Percentiles rank a stretch among this genome's conserved stretches.
Evolutionary conservation across 2,113 vertebrate genomes (phyloP).

Genomic region (Plecotus auritus): DNA sequence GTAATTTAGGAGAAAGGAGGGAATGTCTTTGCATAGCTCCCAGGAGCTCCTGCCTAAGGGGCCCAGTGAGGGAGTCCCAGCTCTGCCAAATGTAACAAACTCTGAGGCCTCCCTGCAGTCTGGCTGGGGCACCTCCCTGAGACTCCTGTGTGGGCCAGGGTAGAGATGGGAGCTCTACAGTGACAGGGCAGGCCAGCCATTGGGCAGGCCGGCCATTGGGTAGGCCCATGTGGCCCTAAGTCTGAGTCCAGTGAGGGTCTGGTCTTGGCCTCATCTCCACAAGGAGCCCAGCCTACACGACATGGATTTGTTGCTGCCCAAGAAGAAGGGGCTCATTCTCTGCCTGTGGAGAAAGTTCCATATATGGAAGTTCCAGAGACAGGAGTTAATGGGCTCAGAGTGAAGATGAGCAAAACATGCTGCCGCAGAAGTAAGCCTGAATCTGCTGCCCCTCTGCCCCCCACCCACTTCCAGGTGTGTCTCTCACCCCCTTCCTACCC

Average conservation of each 20-base stretch:
- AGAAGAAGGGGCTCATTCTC: constrained; percentile 69
- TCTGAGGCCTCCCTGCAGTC: neutral
- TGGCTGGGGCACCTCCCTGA: neutral
- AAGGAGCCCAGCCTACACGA: constrained; percentile 5
- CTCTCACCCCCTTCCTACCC: fast-evolving
- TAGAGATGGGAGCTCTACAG: constrained; percentile 47
- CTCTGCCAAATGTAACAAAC: constrained; percentile 30
- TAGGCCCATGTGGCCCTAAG: constrained; percentile 27
- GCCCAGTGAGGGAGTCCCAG: neutral
- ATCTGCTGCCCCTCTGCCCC: neutral
- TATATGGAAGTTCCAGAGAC: constrained; percentile 65
- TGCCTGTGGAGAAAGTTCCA: constrained; percentile 76
- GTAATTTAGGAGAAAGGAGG: constrained; percentile 67
- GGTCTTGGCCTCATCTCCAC: constrained; percentile 10
- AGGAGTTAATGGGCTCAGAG: constrained; percentile 70
- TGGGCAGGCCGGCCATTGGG: constrained; percentile 15
- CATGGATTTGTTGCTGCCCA: constrained; percentile 79
- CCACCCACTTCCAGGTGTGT: neutral
- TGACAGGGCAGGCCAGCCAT: constrained; percentile 4
- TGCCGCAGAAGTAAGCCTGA: constrained; percentile 78
- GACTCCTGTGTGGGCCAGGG: neutral
- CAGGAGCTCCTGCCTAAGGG: neutral
- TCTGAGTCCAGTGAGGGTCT: neutral
- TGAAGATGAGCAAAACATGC: constrained; percentile 78
- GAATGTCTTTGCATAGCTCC: constrained; percentile 33